Evolutionary conservation across 1,140 invertebrate species (phyloP), one percentile per base, ranked within the genome.

Genomic region (Atta texana): DNA sequence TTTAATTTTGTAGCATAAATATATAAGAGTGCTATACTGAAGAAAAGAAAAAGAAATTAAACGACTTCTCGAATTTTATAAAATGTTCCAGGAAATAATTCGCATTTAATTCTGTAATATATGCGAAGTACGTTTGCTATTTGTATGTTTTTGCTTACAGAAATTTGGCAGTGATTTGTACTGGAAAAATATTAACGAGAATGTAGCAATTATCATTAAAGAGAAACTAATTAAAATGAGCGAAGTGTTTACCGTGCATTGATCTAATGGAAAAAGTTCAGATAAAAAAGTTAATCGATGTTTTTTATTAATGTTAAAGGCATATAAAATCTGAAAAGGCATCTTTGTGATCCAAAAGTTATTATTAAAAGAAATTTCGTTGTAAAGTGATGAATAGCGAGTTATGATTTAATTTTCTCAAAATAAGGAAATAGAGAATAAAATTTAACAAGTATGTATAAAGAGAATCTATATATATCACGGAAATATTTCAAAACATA

Each of bases 1-100:
- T 84, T 75, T 53, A 74, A 75, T 75, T 84, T 61, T 75, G 55
- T 24, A 21, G 31, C 24, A 61, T 49, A 44, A 55, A 61, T 21
- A 16, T 49, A 31, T 3, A 63, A 51, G 14, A 49, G 5, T 5
- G 12, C 4, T 49, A 16, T 4, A 10, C 14, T 59, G 14, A 63
- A 59, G 34, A 49, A 14, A 8, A 31, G 55, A 59, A 74, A 61
- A 80, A 21, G 14, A 63, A 55, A 57, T 66, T 51, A 49, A 78
- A 66, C 7, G 24, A 49, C 24, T 34, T 49, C 24, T 77, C 0
- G 18, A 66, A 34, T 51, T 66, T 18, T 78, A 21, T 44, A 14
- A 66, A 49, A 39, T 51, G 24, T 78, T 49, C 3, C 10, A 66
- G 44, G 24, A 66, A 78, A 51, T n/a, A 57, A 57, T 16, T 57